Base-by-base conservation (phyloP, 2,797 vertebrate genomes). In the Cossypha caffra region DNA sequence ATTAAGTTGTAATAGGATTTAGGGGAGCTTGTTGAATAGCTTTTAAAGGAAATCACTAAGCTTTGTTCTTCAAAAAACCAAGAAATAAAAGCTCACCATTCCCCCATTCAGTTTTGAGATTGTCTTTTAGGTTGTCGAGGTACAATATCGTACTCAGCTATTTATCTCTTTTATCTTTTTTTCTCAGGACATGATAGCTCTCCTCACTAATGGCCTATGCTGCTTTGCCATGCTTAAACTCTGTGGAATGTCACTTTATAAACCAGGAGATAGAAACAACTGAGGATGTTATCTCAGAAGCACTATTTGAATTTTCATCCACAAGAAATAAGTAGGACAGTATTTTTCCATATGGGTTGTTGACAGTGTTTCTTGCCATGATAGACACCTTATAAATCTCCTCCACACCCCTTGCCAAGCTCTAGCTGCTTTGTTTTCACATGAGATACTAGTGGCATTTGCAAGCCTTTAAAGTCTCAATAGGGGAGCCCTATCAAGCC, bases 111-210 rank as follows among this genome's bases (percentile, higher is more conserved):
- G 57, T 83, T 93, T 90, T 80, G 75, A 95, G 91, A 81, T 73
- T 85, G 92, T 87, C 86, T 90, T 95, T 95, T 79, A 92, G 82
- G 73, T 75, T 86, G 76, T 92, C 82, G 80, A 93, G 72, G 90
- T 93, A 96, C 76, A 95, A 86, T 95, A 88, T 69, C 88, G 86
- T 93, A 87, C 68, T 90, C 11, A 29, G 86, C 88, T 93, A 92
- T 96, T 95, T 92, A 86, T 93, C 86, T 87, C 59, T 97, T 97
- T 95, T 86, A 95, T 96, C 93, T 90, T 95, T 88, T 95, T 64
- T 89, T 88, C 76, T 88, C 72, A 89, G 87, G 94, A 93, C 71
- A 82, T 72, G 88, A 86, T 91, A 88, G 91, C 84, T 90, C 57
- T 94, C 21, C 1, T 31, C 26, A 31, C 47, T 90, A 96, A 94